Evolutionary conservation across 2,113 vertebrate genomes (phyloP), one percentile per base, ranked within the genome.

Genomic region (Takifugu bimaculatus): DNA sequence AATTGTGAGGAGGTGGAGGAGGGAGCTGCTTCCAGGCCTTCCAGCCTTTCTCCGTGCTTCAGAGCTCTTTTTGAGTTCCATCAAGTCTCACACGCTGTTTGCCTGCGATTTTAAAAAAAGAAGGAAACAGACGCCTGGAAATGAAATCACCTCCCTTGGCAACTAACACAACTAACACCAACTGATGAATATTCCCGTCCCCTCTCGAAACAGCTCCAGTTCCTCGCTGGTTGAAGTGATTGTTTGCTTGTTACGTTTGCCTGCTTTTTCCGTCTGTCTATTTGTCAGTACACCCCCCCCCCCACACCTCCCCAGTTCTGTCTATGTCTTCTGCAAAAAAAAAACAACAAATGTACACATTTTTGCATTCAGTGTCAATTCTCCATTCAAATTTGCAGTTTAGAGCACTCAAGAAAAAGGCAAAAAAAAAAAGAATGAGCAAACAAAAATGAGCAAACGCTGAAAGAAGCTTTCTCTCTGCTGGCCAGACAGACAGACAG

Each of bases 401-500:
- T 7, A 56, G 50, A 55, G 58, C 28, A 26, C 25, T 62, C 51
- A 48, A 52, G 13, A 39, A 51, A 70, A 60, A 32, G 26, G 50
- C 14, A 13, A 13, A 7, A 14, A 49, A 49, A 4, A 15, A 49
- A 20, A 3, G 4, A n/a, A 13, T 14, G 4, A 13, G 3, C 50
- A 52, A 28, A 45, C 45, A 60, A 52, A n/a, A 54, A 61, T 11
- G n/a, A 65, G 26, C 15, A 48, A n/a, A 39, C 44, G 4, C 29
- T 26, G n/a, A 64, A 32, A 63, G 25, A 44, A 5, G 49, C 35
- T 74, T 61, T 72, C 60, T 84, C 73, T 63, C 64, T 82, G 82
- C 85, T 85, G 85, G 85, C 78, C 83, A 84, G 84, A 90, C 85
- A 88, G 83, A 85, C 85, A 87, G 85, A 85, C 85, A 87, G 85